Percentiles rank a stretch among this genome's conserved stretches.
phyloP scores from a whole-genome alignment of 2,113 vertebrate species.

The Choloepus hoffmanni region DNA sequence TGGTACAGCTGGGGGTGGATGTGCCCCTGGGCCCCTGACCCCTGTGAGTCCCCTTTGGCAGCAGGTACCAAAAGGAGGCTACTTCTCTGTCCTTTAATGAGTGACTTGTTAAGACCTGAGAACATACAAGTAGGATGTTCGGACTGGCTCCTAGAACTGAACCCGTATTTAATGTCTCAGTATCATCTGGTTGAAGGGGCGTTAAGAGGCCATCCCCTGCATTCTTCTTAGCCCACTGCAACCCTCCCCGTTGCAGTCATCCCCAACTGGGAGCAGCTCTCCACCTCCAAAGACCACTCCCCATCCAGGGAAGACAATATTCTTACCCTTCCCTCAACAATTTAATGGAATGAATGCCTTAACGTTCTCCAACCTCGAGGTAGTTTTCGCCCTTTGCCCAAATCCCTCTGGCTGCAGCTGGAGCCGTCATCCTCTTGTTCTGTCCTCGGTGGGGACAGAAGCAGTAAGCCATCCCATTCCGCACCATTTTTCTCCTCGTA shows the following conservation, averaged over 20 bases:
- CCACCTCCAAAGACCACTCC: neutral
- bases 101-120: neutral
- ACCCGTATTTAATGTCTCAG: neutral
- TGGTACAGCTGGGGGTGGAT: neutral
- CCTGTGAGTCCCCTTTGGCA: too few species aligned
- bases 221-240: neutral
- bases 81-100: neutral
- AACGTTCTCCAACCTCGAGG: neutral
- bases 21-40: rapidly evolving
- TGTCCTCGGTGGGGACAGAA: neutral
- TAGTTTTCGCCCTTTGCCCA: neutral
- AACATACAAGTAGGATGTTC: neutral
- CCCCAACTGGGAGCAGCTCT: neutral
- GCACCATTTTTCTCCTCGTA: neutral
- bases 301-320: too few species aligned
- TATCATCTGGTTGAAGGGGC: too few species aligned
- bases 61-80: neutral
- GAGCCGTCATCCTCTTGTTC: neutral
- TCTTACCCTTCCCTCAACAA: neutral
- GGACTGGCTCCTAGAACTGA: neutral
- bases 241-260: neutral
- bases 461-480: too few species aligned
- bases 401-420: neutral
- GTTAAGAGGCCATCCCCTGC: rapidly evolving
- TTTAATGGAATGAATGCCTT: rapidly evolving